Conservation (phyloP, 2,797 vertebrate species). For the Schizothorax lantsangensis region DNA sequence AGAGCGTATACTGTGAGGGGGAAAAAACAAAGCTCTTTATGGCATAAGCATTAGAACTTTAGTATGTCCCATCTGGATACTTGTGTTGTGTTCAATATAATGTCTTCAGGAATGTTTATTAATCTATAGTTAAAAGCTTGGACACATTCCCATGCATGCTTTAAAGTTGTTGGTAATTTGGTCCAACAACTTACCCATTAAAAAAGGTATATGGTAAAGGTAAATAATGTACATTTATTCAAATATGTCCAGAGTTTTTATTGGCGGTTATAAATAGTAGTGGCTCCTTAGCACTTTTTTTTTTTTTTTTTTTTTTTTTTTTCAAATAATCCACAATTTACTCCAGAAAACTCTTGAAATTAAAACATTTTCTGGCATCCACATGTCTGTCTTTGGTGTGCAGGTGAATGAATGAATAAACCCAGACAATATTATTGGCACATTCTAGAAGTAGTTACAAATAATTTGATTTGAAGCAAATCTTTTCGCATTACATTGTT, state of each 20-base stretch:
- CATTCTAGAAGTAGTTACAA: background rate
- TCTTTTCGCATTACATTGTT: background rate
- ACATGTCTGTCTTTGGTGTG: too few species aligned
- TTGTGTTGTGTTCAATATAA: background rate
- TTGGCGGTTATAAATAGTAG: background rate
- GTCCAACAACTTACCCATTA: background rate
- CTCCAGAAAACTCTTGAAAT: too few species aligned
- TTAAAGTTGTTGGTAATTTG: background rate
- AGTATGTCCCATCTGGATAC: background rate
- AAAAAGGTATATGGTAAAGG: too few species aligned
- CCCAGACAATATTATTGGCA: background rate
- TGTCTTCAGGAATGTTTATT: background rate
- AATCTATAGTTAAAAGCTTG: background rate
- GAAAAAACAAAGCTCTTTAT: background rate
- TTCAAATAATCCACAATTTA: too few species aligned
- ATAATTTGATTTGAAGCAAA: background rate
- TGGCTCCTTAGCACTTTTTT: background rate
- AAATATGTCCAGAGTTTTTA: background rate
- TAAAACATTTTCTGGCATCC: too few species aligned
- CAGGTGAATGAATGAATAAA: too few species aligned
- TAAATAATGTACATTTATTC: background rate
- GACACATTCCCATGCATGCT: background rate
- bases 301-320: too few species aligned
- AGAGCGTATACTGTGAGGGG: slow-evolving; percentile 84
- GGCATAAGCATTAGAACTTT: background rate